Base-by-base conservation (phyloP, 2,888 invertebrate species). In the Spisula subtruncata region DNA sequence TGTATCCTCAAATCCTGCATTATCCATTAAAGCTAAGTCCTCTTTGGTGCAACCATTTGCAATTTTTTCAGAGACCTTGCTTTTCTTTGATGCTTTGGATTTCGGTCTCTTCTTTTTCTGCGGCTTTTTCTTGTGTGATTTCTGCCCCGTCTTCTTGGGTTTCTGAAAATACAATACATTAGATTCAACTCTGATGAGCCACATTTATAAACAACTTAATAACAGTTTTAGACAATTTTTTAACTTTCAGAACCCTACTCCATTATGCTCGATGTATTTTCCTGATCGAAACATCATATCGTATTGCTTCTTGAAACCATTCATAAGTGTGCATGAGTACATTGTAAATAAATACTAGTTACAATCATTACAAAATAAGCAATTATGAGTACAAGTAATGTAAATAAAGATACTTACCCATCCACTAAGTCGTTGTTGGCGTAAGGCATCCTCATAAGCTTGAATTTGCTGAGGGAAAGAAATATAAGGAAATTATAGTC, bases 371-470 rank as follows among this genome's bases (percentile, higher is more conserved):
- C n/a, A n/a, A 51, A 51, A 16, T 10, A 16, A 51, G 14, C 51
- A 12, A 16, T 51, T 16, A 41, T 41, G 41, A 8, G 41, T 41
- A 41, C 41, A 41, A 5, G 51, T 8, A 51, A 8, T 51, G 12
- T 51, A 51, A 51, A 51, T 51, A 51, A 51, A 51, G 12, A 16
- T 6, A 90, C 91, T 88, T 92, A 95, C 96, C 96, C 96, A 96
- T 88, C 96, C 96, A 79, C 95, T 94, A 0, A 95, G 92, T 82
- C 96, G 89, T 80, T 96, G 95, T 54, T 95, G 95, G 79, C 94
- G 90, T 81, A 96, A 90, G 4, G 95, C 95, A 85, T 95, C 95
- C 88, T 96, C 96, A 85, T 96, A 96, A 8, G 94, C 95, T 89
- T 95, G 95, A 25, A 96, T 96, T 96, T 96, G 96, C 96, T 96